Conservation (phyloP, 2,888 invertebrate genomes). For the Diaprepes abbreviatus region DNA sequence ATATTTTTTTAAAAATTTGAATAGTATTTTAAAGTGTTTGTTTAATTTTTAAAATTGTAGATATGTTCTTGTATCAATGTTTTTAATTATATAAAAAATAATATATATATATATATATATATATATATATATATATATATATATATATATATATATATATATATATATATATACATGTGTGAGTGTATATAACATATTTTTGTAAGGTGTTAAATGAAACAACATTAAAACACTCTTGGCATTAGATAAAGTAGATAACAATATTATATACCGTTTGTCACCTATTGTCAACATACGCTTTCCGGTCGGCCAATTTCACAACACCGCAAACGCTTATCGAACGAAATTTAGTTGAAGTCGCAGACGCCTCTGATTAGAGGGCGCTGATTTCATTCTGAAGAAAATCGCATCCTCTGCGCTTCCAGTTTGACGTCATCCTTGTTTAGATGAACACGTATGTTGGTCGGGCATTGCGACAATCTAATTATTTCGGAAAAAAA, state of each 20-base stretch:
- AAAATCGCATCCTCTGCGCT: conserved; percentile 45
- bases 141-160: too few species aligned
- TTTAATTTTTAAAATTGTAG: too few species aligned
- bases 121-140: too few species aligned
- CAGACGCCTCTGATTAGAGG: conserved; percentile 28
- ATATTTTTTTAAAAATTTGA: too few species aligned
- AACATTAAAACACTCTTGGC: too few species aligned
- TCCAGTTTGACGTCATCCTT: conserved; percentile 66
- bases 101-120: too few species aligned
- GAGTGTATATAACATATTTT: too few species aligned
- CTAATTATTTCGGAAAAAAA: conserved; percentile 3
- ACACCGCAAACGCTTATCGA: conserved; percentile 33
- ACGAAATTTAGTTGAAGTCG: conserved; percentile 27
- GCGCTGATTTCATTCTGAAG: conserved; percentile 28
- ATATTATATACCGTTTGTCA: neutral
- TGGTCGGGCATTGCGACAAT: conserved; percentile 11
- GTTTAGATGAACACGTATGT: conserved; percentile 57
- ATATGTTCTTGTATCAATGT: too few species aligned
- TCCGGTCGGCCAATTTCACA: neutral
- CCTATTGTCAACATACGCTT: conserved; percentile 3
- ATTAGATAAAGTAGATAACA: neutral
- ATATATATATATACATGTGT: too few species aligned
- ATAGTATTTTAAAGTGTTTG: too few species aligned
- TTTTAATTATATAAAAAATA: too few species aligned
- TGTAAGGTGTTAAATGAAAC: too few species aligned